These are phyloP conservation scores for Nothobranchius kuhntae DNA, from an alignment of 2,113 vertebrate genomes.

Conservation along the genomic window DNA sequence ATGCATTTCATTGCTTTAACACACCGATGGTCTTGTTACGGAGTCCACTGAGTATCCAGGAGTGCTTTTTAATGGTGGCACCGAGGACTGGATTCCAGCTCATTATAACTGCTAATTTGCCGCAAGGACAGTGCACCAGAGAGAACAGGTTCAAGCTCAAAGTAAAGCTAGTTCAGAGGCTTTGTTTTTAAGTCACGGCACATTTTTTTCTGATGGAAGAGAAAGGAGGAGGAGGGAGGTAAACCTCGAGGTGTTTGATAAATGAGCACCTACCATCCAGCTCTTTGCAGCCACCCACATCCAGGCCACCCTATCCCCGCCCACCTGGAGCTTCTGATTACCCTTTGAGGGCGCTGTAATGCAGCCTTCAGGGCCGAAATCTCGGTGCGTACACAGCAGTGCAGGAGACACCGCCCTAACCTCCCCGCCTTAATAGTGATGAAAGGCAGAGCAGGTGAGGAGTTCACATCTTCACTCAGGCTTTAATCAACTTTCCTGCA, in stretches of 20 bases:
- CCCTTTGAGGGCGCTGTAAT: slow-evolving; percentile 44
- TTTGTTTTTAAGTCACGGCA: slow-evolving; percentile 35
- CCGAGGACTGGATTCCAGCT: slow-evolving; percentile 50
- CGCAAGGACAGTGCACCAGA: slow-evolving; percentile 34
- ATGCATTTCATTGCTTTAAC: slow-evolving; percentile 44
- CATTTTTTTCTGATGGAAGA: slow-evolving; percentile 43
- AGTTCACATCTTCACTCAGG: slow-evolving; percentile 49
- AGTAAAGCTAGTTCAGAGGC: slow-evolving; percentile 25
- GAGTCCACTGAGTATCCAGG: slow-evolving; percentile 37
- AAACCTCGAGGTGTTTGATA: slow-evolving; percentile 59
- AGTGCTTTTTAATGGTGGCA: slow-evolving; percentile 63
- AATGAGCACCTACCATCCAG: slow-evolving; percentile 53
- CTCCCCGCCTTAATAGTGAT: slow-evolving; percentile 23
- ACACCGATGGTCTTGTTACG: slow-evolving; percentile 27
- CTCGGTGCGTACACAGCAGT: slow-evolving; percentile 29
- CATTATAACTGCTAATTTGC: slow-evolving; percentile 61
- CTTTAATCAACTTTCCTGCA: slow-evolving; percentile 70
- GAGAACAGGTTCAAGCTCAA: slow-evolving; percentile 38
- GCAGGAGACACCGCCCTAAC: slow-evolving; percentile 25
- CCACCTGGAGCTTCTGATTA: slow-evolving; percentile 50
- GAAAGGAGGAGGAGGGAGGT: slow-evolving; percentile 39
- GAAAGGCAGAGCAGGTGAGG: slow-evolving; percentile 64
- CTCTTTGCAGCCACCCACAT: slow-evolving; percentile 44
- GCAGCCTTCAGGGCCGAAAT: slow-evolving; percentile 45
- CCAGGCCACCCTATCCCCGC: slow-evolving; percentile 21